A percentile compares a stretch with the other conserved stretches of the same genome.
These are phyloP conservation scores for Limnephilus lunatus DNA, from an alignment of 2,888 invertebrate species.

Conservation along the genomic window DNA sequence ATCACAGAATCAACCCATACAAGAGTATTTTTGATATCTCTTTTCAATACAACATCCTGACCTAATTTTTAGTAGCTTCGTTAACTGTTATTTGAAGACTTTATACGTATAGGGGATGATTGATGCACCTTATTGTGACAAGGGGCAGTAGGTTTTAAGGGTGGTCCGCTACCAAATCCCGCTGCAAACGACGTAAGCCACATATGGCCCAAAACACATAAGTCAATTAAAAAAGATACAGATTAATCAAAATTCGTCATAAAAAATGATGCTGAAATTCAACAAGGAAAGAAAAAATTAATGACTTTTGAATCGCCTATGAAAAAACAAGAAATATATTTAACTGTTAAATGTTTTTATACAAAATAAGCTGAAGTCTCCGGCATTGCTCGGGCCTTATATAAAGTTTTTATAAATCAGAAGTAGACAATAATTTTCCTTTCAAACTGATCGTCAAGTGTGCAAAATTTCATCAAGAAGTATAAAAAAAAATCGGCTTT, in stretches of 20 bases:
- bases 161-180: constrained; percentile 30
- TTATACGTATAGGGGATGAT: neutral
- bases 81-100: neutral
- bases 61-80: neutral
- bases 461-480: no score
- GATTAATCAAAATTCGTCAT: constrained; percentile 39
- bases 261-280: neutral
- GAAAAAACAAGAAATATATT: neutral
- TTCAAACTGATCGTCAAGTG: no score
- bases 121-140: constrained; percentile 48
- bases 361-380: no score
- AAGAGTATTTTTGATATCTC: neutral
- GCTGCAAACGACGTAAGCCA: neutral
- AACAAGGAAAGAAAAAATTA: neutral
- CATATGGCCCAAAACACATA: constrained; percentile 52
- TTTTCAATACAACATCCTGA: neutral
- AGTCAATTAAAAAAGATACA: constrained; percentile 44
- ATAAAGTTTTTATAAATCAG: no score
- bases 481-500: no score
- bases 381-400: no score
- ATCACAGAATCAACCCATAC: neutral
- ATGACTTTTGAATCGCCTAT: neutral
- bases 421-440: no score
- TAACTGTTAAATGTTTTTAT: neutral
- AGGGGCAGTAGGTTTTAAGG: constrained; percentile 16